Evolutionary conservation across 64 coral and sea anemone genomes (phyloP).

Genomic region (Anthopleura sola): DNA sequence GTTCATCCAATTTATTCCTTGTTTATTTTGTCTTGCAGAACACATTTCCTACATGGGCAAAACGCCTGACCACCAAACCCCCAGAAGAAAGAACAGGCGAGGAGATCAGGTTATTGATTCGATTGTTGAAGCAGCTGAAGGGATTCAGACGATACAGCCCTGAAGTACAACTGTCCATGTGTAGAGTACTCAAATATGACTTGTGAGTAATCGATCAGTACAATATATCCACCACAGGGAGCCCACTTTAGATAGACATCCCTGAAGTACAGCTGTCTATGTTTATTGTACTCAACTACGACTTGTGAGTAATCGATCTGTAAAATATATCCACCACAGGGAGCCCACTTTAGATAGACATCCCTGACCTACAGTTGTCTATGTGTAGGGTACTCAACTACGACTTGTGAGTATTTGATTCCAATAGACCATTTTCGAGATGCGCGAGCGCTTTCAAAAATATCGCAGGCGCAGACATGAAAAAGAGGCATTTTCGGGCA

Average conservation of each 20-base stretch:
- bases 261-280: no score
- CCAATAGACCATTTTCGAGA: no score
- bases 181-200: constrained; percentile 84
- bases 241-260: no score
- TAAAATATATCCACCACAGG: no score
- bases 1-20: neutral
- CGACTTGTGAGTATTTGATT: constrained; percentile 59
- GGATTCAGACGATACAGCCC: constrained; percentile 87
- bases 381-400: constrained; percentile 84
- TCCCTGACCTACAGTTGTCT: constrained; percentile 66
- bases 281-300: no score
- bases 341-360: no score
- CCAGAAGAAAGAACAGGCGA: constrained; percentile 47
- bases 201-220: constrained; percentile 42
- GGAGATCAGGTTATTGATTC: constrained; percentile 56
- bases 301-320: no score
- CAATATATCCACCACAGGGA: neutral
- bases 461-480: no score
- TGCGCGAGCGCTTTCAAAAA: no score
- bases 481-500: no score
- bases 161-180: constrained; percentile 75
- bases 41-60: constrained; percentile 83
- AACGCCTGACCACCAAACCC: constrained; percentile 44
- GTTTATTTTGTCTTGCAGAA: constrained; percentile 9
- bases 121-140: constrained; percentile 86